A percentile compares a stretch with the other conserved stretches of the same genome.
phyloP scores from a whole-genome alignment of 30 jellyfish, hydroid and myxozoan genomes.

The Catostylus mosaicus region DNA sequence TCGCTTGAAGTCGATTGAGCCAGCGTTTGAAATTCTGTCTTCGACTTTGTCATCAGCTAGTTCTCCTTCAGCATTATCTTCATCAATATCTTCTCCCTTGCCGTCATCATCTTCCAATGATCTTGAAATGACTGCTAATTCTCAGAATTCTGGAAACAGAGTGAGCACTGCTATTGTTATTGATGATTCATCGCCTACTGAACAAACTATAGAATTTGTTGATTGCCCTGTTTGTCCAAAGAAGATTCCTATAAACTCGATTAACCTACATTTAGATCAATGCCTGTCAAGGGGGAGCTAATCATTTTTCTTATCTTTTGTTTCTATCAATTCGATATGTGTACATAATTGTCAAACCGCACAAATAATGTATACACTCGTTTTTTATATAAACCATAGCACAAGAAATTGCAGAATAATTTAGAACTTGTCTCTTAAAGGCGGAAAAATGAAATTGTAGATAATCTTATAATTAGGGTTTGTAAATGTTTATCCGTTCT shows the following conservation, averaged over 20 bases:
- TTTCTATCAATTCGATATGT: no score
- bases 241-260: conserved; percentile 39
- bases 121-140: not conserved
- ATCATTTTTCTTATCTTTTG: not conserved
- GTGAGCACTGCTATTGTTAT: not conserved
- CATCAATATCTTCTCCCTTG: not conserved
- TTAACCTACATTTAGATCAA: conserved; percentile 73
- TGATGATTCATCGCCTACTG: conserved; percentile 16
- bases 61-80: not conserved
- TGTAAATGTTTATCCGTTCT: no score
- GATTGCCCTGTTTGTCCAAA: conserved; percentile 90
- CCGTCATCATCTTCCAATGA: not conserved
- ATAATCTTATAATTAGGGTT: no score
- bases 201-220: conserved; percentile 18
- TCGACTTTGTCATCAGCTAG: not conserved
- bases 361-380: no score
- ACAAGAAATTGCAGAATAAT: no score
- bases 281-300: conserved; percentile 47
- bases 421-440: no score
- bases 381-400: no score
- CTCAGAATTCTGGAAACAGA: not conserved
- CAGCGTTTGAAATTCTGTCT: conserved; percentile 1
- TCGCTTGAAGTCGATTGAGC: not conserved
- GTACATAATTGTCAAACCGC: no score
- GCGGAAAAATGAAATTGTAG: no score